phyloP scores from a whole-genome alignment of 2,797 vertebrate species.

The Numenius phaeopus region DNA sequence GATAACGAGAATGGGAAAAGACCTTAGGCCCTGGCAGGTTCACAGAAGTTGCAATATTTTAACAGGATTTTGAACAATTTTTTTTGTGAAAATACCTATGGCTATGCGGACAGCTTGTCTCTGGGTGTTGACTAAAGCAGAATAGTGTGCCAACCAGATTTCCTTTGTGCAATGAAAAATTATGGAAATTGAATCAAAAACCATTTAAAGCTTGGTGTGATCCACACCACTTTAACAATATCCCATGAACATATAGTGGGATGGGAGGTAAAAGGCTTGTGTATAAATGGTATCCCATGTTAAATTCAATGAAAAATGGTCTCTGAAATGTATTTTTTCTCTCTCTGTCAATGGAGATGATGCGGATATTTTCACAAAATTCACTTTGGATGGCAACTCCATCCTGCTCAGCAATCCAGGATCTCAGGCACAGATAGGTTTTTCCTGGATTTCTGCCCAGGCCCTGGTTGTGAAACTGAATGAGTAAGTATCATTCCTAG shows the following conservation, averaged over 20 bases:
- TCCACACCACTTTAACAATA: not conserved
- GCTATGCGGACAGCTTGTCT: not conserved
- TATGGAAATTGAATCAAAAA: not conserved
- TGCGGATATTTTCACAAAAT: not conserved
- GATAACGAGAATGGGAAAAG: not conserved
- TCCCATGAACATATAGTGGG: not conserved
- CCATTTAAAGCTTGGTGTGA: not conserved
- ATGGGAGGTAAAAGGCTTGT: not conserved
- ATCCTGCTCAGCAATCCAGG: not conserved
- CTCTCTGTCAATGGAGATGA: not conserved
- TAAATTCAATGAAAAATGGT: not conserved
- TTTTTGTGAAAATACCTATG: not conserved
- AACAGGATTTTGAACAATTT: not conserved
- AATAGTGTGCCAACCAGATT: not conserved
- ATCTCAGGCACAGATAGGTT: not conserved
- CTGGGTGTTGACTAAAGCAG: not conserved
- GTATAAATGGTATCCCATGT: not conserved
- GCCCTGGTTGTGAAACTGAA: conserved; percentile 3
- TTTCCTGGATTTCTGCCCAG: not conserved
- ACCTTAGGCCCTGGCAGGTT: not conserved
- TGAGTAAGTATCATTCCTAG: not conserved
- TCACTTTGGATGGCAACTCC: not conserved
- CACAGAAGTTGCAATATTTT: not conserved
- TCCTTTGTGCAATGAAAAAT: not conserved
- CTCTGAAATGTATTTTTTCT: not conserved